Evolutionary conservation across 2,797 vertebrate species (phyloP).

Genomic region (Coregonus suidteri): DNA sequence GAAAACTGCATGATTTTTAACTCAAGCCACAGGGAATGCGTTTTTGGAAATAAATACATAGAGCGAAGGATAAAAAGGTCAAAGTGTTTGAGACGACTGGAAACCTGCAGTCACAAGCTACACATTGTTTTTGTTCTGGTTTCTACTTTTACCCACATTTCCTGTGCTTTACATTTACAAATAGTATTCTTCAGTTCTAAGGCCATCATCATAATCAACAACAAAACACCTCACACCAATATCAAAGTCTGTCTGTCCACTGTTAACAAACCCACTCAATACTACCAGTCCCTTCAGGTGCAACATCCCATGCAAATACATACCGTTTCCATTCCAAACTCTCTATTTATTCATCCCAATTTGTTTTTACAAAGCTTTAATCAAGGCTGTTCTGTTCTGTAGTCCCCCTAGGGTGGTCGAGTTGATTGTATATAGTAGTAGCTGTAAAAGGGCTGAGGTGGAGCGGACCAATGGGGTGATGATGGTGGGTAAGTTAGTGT

Average conservation of each 20-base stretch:
- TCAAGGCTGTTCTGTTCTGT: accelerated
- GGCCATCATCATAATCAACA: slow-evolving; percentile 42
- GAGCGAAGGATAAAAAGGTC: slow-evolving; percentile 7
- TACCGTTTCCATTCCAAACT: slow-evolving; percentile 12
- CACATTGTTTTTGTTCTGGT: slow-evolving; percentile 56
- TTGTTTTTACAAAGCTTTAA: slow-evolving; percentile 19
- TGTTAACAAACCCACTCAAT: slow-evolving; percentile 5
- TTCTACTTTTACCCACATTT: slow-evolving; percentile 41
- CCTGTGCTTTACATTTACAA: slow-evolving; percentile 26
- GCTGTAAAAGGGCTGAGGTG: slow-evolving; percentile 15
- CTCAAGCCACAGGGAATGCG: slow-evolving; percentile 74
- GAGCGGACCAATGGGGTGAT: neutral
- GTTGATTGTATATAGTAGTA: slow-evolving; percentile 59
- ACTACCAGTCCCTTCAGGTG: slow-evolving; percentile 18
- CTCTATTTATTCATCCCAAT: neutral
- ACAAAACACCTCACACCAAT: slow-evolving; percentile 47
- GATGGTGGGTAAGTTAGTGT: neutral
- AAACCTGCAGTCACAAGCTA: slow-evolving; percentile 79
- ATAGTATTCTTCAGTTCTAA: slow-evolving; percentile 46
- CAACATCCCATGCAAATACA: slow-evolving; percentile 23
- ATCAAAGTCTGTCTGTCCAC: slow-evolving; percentile 27
- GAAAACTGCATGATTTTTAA: slow-evolving; percentile 56
- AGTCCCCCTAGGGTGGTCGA: slow-evolving; percentile 29
- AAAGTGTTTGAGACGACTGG: slow-evolving; percentile 67
- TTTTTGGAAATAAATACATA: slow-evolving; percentile 69